Evolutionary conservation across 37 sponge, comb jelly and placozoan species (phyloP), one percentile per base, ranked within the genome.

Genomic region (Chondrilla cf. caribensis): DNA sequence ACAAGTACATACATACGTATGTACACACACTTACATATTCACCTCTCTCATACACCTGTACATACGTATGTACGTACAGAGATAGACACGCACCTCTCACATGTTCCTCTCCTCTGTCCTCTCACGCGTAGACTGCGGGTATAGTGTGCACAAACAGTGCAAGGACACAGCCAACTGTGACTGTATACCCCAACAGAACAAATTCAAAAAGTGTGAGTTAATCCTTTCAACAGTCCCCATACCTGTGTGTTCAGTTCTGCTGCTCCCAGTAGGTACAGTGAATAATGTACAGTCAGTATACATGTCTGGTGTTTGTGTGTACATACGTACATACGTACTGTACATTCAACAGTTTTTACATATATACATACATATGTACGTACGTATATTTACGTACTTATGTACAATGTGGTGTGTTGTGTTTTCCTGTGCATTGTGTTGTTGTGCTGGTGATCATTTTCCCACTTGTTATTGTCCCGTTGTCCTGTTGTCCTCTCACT

Each of bases 81-180:
- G 8, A 77, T 54, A 77, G 24, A 21, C 55, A 44, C 42, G 51
- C 54, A 44, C n/a, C n/a, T n/a, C n/a, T n/a, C 39, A 21, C 38
- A 29, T 58, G 39, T 35, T 79, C 62, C 7, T 58, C 8, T 44
- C 60, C 43, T 21, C 28, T 62, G 14, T 4, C 57, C 57, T n/a
- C 32, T 28, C 33, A 1, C 2, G 11, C 31, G 21, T 43, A 84
- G 96, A 95, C 80, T 95, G 96, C 87, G 96, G 96, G 3, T 84
- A 80, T 58, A 90, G 81, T 82, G 84, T 62, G 18, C 96, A 95
- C 70, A 87, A 92, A 26, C 96, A 92, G 85, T 95, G 96, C 60
- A 87, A 86, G 67, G 89, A 88, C 24, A 77, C 81, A 0, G 81
- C 79, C 19, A 68, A 35, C 17, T 64, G 43, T 3, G 86, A 92